These are phyloP conservation scores for Campylorhamphus procurvoides DNA, from an alignment of 2,113 vertebrate species.

Conservation along the genomic window DNA sequence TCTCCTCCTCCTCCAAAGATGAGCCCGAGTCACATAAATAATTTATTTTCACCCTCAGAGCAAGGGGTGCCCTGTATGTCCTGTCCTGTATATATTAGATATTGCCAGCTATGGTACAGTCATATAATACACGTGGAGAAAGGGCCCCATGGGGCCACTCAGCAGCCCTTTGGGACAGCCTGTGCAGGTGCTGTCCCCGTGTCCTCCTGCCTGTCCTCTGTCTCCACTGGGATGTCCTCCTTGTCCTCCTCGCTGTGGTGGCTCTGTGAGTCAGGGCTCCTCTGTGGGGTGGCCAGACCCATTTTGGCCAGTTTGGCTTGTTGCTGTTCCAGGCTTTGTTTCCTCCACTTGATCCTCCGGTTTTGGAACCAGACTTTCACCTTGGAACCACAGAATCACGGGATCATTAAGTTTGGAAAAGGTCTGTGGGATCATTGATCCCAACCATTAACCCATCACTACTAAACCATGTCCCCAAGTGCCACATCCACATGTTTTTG, in stretches of 20 bases:
- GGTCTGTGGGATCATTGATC: fast-evolving
- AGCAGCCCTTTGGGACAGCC: not conserved
- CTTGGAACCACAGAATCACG: not conserved
- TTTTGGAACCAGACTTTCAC: constrained; percentile 80
- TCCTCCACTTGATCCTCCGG: constrained; percentile 75
- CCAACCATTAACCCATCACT: not conserved
- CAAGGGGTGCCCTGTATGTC: not conserved
- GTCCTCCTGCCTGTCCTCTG: constrained; percentile 10
- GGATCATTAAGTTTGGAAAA: fast-evolving
- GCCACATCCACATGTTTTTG: not conserved
- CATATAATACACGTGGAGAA: not conserved
- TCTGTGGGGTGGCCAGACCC: not conserved
- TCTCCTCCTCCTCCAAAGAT: not conserved
- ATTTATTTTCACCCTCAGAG: not conserved
- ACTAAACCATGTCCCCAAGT: fast-evolving
- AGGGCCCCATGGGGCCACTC: fast-evolving
- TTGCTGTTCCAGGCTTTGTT: constrained; percentile 70
- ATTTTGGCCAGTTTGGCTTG: constrained; percentile 27
- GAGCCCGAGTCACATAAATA: not conserved
- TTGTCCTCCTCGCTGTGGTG: constrained; percentile 50
- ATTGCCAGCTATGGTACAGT: not conserved
- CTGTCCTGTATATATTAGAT: not conserved
- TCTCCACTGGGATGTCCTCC: constrained; percentile 65
- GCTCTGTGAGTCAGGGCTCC: not conserved
- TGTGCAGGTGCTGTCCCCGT: not conserved